Evolutionary conservation across 2,797 vertebrate genomes (phyloP).

Genomic region (Bovichtus diacanthus): DNA sequence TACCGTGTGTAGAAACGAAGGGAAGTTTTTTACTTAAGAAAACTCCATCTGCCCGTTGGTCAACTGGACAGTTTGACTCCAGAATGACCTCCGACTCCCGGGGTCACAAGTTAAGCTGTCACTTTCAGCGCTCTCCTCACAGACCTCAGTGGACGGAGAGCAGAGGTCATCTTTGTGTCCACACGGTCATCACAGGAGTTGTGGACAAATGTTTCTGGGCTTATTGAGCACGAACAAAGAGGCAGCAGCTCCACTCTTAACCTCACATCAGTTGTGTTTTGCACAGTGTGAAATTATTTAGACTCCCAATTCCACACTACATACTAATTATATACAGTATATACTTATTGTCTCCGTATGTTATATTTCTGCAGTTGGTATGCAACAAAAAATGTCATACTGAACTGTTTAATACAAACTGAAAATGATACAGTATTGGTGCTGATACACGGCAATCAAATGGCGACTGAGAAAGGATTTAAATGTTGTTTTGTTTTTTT

Average conservation of each 20-base stretch:
- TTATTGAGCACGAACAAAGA: slow-evolving; percentile 67
- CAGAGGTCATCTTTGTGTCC: slow-evolving; percentile 84
- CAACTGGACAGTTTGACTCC: slow-evolving; percentile 82
- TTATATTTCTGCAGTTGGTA: neutral
- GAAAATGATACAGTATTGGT: neutral
- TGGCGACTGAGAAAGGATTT: neutral
- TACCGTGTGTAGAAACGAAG: neutral
- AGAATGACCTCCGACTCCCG: slow-evolving; percentile 82
- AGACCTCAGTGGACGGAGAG: slow-evolving; percentile 68
- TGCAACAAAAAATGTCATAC: neutral
- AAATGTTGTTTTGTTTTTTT: neutral
- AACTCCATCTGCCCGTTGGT: slow-evolving; percentile 50
- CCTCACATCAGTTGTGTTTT: slow-evolving; percentile 17
- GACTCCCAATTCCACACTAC: neutral
- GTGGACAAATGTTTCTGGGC: slow-evolving; percentile 51
- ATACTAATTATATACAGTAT: neutral
- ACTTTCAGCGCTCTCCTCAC: slow-evolving; percentile 79
- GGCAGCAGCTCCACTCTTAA: slow-evolving; percentile 41
- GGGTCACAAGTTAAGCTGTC: slow-evolving; percentile 94
- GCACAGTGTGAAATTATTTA: neutral
- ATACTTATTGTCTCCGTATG: neutral
- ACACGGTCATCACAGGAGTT: slow-evolving; percentile 60
- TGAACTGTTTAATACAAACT: neutral
- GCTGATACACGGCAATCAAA: neutral
- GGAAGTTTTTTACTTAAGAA: neutral